Conservation (phyloP, 2,888 invertebrate genomes). For the Panopea generosa region DNA sequence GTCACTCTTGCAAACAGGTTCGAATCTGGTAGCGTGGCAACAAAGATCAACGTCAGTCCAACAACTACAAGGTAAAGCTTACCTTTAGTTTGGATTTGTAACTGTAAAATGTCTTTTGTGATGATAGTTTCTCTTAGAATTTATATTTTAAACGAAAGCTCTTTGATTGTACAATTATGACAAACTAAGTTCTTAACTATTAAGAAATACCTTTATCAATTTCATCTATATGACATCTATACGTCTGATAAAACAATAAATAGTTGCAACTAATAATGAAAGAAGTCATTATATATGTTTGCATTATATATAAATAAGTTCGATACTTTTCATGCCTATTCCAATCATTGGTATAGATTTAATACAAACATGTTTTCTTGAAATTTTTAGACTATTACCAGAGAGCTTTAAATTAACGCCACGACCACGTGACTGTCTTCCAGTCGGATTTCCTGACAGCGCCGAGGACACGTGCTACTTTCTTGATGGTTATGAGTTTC, state of each 20-base stretch:
- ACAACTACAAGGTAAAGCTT: slow-evolving; percentile 94
- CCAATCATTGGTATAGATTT: too few relatives aligned
- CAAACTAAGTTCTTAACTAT: too few relatives aligned
- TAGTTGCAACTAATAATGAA: too few relatives aligned
- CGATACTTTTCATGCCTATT: too few relatives aligned
- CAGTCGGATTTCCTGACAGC: slow-evolving; percentile 74
- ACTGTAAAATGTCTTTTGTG: slow-evolving; percentile 2
- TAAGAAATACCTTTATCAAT: too few relatives aligned
- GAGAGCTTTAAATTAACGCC: slow-evolving; percentile 74
- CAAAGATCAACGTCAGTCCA: slow-evolving; percentile 96
- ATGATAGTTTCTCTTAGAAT: background rate
- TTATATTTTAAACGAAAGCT: too few relatives aligned
- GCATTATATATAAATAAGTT: too few relatives aligned
- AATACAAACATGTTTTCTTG: background rate
- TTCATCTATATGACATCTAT: too few relatives aligned
- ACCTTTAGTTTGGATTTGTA: slow-evolving; percentile 32
- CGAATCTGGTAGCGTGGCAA: slow-evolving; percentile 96
- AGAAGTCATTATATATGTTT: too few relatives aligned
- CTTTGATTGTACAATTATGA: too few relatives aligned
- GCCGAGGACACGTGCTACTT: slow-evolving; percentile 75
- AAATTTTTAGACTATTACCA: slow-evolving; percentile 68
- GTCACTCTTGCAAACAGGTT: slow-evolving; percentile 98
- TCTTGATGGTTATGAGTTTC: slow-evolving; percentile 74
- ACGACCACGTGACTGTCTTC: slow-evolving; percentile 72
- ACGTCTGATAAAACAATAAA: too few relatives aligned